A percentile compares a stretch with the other conserved stretches of the same genome.
phyloP scores from a whole-genome alignment of 2,888 invertebrate genomes.

The Diarsia brunnea region DNA sequence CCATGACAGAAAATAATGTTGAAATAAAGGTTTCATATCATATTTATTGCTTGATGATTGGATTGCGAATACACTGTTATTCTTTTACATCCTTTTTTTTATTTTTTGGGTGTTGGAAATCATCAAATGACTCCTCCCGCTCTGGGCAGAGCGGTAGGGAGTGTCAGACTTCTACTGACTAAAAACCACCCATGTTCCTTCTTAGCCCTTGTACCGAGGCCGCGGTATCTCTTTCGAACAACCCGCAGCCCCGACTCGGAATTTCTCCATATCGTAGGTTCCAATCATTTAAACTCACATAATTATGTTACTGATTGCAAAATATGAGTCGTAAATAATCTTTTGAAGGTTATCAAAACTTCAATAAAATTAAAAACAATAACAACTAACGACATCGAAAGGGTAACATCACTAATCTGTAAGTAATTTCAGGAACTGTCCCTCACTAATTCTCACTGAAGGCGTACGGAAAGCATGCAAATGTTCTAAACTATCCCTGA shows the following conservation, averaged over 20 bases:
- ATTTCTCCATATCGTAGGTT: too few relatives aligned
- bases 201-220: too few relatives aligned
- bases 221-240: too few relatives aligned
- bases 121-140: too few relatives aligned
- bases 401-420: neutral
- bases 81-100: neutral
- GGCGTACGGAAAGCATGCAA: neutral
- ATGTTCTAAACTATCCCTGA: constrained; percentile 14
- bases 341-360: neutral
- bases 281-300: too few relatives aligned
- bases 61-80: neutral
- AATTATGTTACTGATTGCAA: neutral
- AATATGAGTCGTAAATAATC: neutral
- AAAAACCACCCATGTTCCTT: too few relatives aligned
- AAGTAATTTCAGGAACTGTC: constrained; percentile 1
- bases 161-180: too few relatives aligned
- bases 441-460: neutral
- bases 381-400: neutral
- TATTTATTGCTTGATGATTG: neutral
- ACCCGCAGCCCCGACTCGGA: too few relatives aligned
- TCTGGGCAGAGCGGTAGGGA: too few relatives aligned
- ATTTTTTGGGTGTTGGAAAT: too few relatives aligned
- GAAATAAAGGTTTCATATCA: neutral
- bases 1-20: neutral
- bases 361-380: neutral